Conservation (phyloP, 2,797 vertebrate species). For the Pangasius macronema region DNA sequence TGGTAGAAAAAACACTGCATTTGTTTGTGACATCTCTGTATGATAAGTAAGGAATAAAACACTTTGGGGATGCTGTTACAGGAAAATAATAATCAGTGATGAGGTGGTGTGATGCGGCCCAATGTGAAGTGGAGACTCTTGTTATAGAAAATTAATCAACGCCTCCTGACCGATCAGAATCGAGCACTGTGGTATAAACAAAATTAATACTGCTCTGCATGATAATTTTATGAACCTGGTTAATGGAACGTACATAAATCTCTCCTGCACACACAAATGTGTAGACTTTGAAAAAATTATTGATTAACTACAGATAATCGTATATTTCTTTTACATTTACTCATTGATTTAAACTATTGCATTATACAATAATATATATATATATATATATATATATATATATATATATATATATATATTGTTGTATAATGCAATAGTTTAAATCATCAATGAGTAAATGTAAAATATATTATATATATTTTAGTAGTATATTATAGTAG, state of each 20-base stretch:
- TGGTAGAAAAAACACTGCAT: not conserved
- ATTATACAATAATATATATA: too few species aligned
- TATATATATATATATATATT: too few species aligned
- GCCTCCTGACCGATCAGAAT: not conserved
- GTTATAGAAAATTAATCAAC: not conserved
- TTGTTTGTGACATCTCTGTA: not conserved
- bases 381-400: too few species aligned
- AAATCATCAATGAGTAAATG: too few species aligned
- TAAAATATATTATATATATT: too few species aligned
- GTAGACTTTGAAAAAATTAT: not conserved
- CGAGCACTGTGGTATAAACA: not conserved
- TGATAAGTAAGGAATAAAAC: not conserved
- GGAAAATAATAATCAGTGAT: not conserved
- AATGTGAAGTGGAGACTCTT: not conserved
- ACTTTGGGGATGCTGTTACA: not conserved
- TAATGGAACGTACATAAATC: not conserved
- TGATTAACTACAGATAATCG: too few species aligned
- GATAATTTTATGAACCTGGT: not conserved
- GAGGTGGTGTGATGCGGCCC: not conserved
- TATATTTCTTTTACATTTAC: too few species aligned
- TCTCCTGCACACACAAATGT: not conserved
- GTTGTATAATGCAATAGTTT: too few species aligned
- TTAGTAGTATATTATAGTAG: too few species aligned
- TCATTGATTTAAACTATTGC: too few species aligned
- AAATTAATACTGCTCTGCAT: not conserved